A percentile compares a stretch with the other conserved stretches of the same genome.
Conservation (phyloP, 2,888 invertebrate genomes). For the Vanessa cardui region DNA sequence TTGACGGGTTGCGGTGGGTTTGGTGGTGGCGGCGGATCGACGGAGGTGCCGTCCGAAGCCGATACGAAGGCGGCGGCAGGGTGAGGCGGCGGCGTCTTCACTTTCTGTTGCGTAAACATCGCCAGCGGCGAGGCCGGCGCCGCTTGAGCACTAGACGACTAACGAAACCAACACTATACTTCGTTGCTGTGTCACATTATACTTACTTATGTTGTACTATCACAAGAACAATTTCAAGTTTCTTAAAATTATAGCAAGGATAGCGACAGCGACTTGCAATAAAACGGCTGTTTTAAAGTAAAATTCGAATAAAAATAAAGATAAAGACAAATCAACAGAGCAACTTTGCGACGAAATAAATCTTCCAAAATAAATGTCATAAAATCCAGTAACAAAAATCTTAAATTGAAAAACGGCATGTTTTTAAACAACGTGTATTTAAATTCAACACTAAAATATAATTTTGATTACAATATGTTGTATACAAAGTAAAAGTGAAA, state of each 20-base stretch:
- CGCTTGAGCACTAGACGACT: constrained; percentile 73
- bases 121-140: constrained; percentile 70
- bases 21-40: constrained; percentile 47
- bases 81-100: constrained; percentile 55
- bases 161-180: constrained; percentile 77
- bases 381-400: constrained; percentile 59
- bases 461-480: constrained; percentile 63
- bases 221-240: neutral
- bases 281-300: constrained; percentile 54
- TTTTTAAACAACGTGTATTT: constrained; percentile 73
- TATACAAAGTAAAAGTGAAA: constrained; percentile 59
- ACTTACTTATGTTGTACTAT: constrained; percentile 39
- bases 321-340: constrained; percentile 46
- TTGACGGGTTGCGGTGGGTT: constrained; percentile 54
- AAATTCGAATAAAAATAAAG: constrained; percentile 46
- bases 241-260: constrained; percentile 15
- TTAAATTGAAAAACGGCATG: constrained; percentile 50
- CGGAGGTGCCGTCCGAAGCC: constrained; percentile 51
- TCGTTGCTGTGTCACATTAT: constrained; percentile 48
- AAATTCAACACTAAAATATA: constrained; percentile 76
- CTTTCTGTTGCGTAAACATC: constrained; percentile 67
- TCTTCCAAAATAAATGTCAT: constrained; percentile 82
- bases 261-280: constrained; percentile 72
- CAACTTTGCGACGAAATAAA: constrained; percentile 58
- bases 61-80: constrained; percentile 37